A percentile compares a stretch with the other conserved stretches of the same genome.
phyloP scores from a whole-genome alignment of 2,113 vertebrate species.

The Atherinomorus stipes region DNA sequence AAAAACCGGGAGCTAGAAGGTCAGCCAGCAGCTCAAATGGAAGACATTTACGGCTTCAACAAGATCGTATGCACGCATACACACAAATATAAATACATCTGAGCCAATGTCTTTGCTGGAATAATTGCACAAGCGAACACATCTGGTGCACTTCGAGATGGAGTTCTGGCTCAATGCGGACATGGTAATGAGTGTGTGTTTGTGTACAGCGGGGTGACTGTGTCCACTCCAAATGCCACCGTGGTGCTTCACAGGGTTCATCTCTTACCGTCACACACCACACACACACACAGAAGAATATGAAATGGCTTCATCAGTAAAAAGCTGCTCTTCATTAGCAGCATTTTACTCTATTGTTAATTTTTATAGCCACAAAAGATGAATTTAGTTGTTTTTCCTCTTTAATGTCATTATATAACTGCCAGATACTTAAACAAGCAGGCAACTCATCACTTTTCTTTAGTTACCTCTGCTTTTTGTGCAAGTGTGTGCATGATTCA shows the following conservation, averaged over 20 bases:
- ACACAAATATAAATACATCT: conserved; percentile 61
- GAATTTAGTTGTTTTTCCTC: no score
- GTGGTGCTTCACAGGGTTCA: conserved; percentile 58
- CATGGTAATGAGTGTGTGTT: conserved; percentile 62
- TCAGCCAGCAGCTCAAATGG: conserved; percentile 77
- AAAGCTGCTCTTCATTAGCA: not conserved
- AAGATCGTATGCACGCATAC: conserved; percentile 59
- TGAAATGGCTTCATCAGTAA: conserved; percentile 3
- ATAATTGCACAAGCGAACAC: conserved; percentile 73
- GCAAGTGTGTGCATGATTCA: no score
- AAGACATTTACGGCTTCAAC: conserved; percentile 79
- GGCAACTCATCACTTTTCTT: no score
- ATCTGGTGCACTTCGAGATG: conserved; percentile 80
- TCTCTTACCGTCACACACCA: conserved; percentile 52
- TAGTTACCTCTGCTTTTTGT: no score
- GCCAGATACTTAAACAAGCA: no score
- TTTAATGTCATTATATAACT: no score
- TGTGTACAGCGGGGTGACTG: conserved; percentile 18
- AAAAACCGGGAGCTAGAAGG: conserved; percentile 72
- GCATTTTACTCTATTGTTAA: not conserved
- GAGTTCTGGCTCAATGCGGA: conserved; percentile 64
- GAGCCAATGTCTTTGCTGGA: conserved; percentile 74
- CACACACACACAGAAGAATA: conserved; percentile 33
- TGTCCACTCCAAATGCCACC: conserved; percentile 73
- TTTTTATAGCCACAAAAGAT: no score